Evolutionary conservation across 1,140 invertebrate genomes (phyloP).

Genomic region (Drosophila novamexicana): DNA sequence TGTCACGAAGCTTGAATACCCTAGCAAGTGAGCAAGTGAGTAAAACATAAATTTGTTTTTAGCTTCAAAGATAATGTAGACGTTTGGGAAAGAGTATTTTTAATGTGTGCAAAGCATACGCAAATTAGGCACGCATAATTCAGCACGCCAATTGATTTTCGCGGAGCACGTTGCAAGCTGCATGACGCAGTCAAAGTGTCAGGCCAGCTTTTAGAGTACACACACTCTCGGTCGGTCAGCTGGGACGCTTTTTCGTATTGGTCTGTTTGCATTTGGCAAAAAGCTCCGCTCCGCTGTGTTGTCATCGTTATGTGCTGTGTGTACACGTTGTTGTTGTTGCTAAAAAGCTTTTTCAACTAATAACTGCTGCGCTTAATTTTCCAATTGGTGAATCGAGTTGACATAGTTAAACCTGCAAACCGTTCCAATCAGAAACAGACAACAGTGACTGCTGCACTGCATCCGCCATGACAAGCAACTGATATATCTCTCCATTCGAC

Average conservation of each 20-base stretch:
- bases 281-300: conserved; percentile 52
- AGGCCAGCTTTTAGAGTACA: neutral
- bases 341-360: conserved; percentile 49
- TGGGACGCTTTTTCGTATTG: conserved; percentile 34
- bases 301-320: conserved; percentile 60
- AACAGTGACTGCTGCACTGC: conserved; percentile 11
- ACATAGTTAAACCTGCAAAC: conserved; percentile 5
- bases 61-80: neutral
- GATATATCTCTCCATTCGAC: conserved; percentile 10
- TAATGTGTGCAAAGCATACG: too few species aligned
- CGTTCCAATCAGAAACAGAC: conserved; percentile 21
- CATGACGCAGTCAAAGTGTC: neutral
- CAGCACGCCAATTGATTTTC: neutral
- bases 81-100: neutral
- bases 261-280: conserved; percentile 31
- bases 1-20: neutral
- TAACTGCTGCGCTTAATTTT: conserved; percentile 50
- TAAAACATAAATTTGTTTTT: neutral
- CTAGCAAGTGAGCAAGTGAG: neutral
- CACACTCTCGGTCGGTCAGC: conserved; percentile 28
- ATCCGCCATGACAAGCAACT: conserved; percentile 23
- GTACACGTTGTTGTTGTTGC: conserved; percentile 36
- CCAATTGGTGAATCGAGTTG: conserved; percentile 42
- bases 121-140: neutral
- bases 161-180: neutral